Base-by-base conservation (phyloP, 2,113 vertebrate species). In the Jacana jacana region DNA sequence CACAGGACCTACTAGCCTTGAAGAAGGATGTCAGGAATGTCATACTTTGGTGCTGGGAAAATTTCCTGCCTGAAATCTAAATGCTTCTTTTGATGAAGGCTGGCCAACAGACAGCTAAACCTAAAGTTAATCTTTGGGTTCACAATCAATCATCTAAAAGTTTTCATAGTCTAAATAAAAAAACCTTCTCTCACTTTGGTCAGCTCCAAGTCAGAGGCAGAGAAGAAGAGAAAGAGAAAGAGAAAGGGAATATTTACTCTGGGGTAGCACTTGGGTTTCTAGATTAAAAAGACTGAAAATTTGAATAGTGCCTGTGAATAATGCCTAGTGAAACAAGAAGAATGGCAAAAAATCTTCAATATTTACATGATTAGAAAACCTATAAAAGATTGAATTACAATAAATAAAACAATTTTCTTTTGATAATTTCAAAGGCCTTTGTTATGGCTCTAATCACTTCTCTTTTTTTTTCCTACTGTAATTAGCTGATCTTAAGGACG, bases 401-500 rank as follows among this genome's bases (percentile, higher is more conserved):
- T 89, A 86, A 81, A 93, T 86, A 81, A 86, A 92, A 64, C 55
- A 1, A 54, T 91, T 88, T 76, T 91, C n/a, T 94, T 93, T 77
- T 89, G 70, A 86, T 75, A 93, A 60, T 87, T 95, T 84, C 27
- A 75, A 65, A 88, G 57, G 92, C 55, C 49, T 93, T 96, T 93
- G 40, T 94, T 94, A 93, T 46, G 58, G 51, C 28, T 88, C 65
- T 95, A 94, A 93, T 78, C 17, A 71, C 37, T 51, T 63, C 37
- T 93, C 5, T 71, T 72, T 71, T 81, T 54, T 93, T 8, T 48
- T 33, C 17, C 27, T 71, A 1, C 48, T 85, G 30, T 71, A 96
- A 95, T 95, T 95, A 95, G 65, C 60, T 81, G 82, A 93, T 96
- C 80, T 91, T 86, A 91, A 90, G 88, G 94, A 83, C 0, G 2